These are phyloP conservation scores for Columba guinea DNA, from an alignment of 2,797 vertebrate species.

Conservation along the genomic window DNA sequence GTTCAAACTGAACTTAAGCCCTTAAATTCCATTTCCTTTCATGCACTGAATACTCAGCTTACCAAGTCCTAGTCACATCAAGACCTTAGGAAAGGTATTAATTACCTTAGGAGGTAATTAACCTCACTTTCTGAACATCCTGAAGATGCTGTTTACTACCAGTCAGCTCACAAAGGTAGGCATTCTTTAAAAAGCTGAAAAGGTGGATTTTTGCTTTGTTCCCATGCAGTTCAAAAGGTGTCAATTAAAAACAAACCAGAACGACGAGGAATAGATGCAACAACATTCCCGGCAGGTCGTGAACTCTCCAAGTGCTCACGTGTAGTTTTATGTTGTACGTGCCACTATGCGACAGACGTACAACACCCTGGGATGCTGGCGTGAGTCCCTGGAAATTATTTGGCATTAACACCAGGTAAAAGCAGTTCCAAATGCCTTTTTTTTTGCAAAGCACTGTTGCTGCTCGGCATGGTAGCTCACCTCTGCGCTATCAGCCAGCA, in stretches of 20 bases:
- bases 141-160: background rate
- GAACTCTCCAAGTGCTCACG: background rate
- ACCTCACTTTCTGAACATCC: background rate
- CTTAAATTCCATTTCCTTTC: conserved; percentile 66
- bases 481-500: background rate
- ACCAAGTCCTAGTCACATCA: background rate
- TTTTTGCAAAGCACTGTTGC: background rate
- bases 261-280: conserved; percentile 38
- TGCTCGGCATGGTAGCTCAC: conserved; percentile 15
- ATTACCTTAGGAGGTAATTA: conserved; percentile 35
- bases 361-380: background rate
- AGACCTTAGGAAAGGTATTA: background rate
- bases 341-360: accelerated
- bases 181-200: conserved; percentile 36
- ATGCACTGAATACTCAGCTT: background rate
- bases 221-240: conserved; percentile 63
- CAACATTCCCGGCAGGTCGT: background rate
- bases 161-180: conserved; percentile 20
- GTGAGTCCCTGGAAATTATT: conserved; percentile 5
- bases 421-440: background rate
- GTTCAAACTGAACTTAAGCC: conserved; percentile 67
- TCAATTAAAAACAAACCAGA: conserved; percentile 44
- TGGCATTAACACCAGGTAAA: conserved; percentile 69
- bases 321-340: background rate
- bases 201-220: conserved; percentile 46